A percentile compares a stretch with the other conserved stretches of the same genome.
Conservation (phyloP, 2,113 vertebrate genomes). For the Acanthisitta chloris region DNA sequence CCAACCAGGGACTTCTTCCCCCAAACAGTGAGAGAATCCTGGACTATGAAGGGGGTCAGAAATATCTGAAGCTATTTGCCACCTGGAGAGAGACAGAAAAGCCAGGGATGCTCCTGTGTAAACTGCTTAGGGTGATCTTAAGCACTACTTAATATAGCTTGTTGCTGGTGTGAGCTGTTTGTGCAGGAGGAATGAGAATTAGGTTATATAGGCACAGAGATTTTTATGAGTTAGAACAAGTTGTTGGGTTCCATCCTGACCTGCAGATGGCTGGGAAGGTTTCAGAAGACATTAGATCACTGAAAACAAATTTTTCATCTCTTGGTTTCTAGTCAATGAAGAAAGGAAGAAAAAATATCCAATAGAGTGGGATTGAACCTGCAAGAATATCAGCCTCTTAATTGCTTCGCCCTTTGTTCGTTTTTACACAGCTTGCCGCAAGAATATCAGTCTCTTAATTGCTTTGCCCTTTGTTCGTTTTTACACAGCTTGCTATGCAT, state of each 20-base stretch:
- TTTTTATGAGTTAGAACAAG: not conserved
- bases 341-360: not conserved
- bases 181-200: not conserved
- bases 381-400: not conserved
- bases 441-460: not conserved
- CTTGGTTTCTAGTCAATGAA: not conserved
- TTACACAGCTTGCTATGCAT: not conserved
- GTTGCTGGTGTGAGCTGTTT: not conserved
- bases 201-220: not conserved
- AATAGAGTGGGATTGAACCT: not conserved
- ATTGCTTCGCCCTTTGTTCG: not conserved
- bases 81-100: not conserved
- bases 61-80: not conserved
- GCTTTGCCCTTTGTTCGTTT: not conserved
- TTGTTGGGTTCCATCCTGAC: not conserved
- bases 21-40: not conserved
- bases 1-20: not conserved
- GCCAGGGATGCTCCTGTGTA: not conserved
- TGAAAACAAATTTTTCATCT: not conserved
- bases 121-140: constrained; percentile 32
- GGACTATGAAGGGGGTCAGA: not conserved
- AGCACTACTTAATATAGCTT: constrained; percentile 1
- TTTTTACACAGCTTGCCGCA: not conserved
- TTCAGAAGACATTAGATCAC: not conserved
- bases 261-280: not conserved